These are phyloP conservation scores for Lontra canadensis DNA, from an alignment of 2,113 vertebrate species.

Conservation along the genomic window DNA sequence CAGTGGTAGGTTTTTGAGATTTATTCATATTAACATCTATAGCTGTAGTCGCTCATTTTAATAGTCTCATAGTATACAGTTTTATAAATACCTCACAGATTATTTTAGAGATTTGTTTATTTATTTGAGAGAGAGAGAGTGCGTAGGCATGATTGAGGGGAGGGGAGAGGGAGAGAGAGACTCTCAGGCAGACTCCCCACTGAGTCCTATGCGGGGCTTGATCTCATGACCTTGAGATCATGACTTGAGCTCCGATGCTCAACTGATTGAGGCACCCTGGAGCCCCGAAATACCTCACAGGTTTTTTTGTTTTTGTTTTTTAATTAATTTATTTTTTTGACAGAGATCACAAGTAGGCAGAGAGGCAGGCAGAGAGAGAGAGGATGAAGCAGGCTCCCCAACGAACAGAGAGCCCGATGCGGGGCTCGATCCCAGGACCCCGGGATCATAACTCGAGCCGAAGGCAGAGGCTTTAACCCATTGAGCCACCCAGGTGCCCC, in stretches of 20 bases:
- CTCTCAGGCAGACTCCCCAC: neutral
- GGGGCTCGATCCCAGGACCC: too few species aligned
- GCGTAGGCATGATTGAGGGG: rapidly evolving
- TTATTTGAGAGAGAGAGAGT: neutral
- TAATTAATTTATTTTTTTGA: too few species aligned
- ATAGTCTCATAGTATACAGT: neutral
- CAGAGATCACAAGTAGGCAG: too few species aligned
- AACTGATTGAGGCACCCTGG: neutral
- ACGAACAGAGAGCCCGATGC: too few species aligned
- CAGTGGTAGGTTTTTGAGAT: neutral
- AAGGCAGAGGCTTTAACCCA: too few species aligned
- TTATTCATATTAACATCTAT: neutral
- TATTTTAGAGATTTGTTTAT: neutral
- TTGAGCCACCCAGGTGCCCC: neutral
- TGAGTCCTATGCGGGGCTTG: neutral
- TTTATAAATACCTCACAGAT: neutral
- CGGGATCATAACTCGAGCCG: too few species aligned
- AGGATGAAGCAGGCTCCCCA: too few species aligned
- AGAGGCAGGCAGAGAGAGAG: too few species aligned
- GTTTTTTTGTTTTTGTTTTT: neutral
- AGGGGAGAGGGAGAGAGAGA: neutral
- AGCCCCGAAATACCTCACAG: neutral
- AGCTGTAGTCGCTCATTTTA: neutral
- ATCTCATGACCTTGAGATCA: neutral
- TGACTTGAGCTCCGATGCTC: neutral